Evolutionary conservation across 2,797 vertebrate genomes (phyloP), one percentile per base, ranked within the genome.

Genomic region (Aeoliscus strigatus): DNA sequence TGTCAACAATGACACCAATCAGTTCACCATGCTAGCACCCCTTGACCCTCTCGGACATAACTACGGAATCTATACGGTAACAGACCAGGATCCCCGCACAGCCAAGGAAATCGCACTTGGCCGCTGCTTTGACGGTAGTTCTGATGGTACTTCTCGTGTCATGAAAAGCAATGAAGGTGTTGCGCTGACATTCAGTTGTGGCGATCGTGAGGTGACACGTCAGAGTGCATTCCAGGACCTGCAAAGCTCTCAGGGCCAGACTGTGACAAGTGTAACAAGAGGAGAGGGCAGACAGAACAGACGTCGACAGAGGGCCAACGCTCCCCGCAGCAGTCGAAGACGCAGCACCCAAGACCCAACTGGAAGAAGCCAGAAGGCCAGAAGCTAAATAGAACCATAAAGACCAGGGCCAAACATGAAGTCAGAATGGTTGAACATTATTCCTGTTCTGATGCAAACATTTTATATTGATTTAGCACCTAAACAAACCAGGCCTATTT

Each of bases 61-160:
- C 79, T 99, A 99, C 0, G 95, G 96, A 12, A 99, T 99, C 79
- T 99, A 99, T 49, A 99, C 96, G 0, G 96, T 99, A 51, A 98
- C 96, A 0, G 95, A 99, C 68, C 96, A 99, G 73, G 95, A 99
- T 73, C 93, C 96, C 0, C 90, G 90, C 27, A 92, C 88, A 0
- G 94, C 96, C 34, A 99, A 99, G 73, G 96, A 99, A 74, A 97
- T 99, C 0, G 96, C 95, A 0, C 90, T 99, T 11, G 94, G 96
- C 9, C 90, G 96, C 38, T 99, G 96, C 72, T 99, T 98, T 0
- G 96, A 98, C 0, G 96, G 96, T 25, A 91, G 91, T 0, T 99
- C 96, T 0, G 96, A 99, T 0, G 90, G 93, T 4, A 85, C 91
- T 0, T 99, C 96, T 25, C 86, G 96, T 17, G 89, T 86, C 42